Evolutionary conservation across 23 tunicate genomes (phyloP), one percentile per base, ranked within the genome.

Genomic region (Ciona savignyi): DNA sequence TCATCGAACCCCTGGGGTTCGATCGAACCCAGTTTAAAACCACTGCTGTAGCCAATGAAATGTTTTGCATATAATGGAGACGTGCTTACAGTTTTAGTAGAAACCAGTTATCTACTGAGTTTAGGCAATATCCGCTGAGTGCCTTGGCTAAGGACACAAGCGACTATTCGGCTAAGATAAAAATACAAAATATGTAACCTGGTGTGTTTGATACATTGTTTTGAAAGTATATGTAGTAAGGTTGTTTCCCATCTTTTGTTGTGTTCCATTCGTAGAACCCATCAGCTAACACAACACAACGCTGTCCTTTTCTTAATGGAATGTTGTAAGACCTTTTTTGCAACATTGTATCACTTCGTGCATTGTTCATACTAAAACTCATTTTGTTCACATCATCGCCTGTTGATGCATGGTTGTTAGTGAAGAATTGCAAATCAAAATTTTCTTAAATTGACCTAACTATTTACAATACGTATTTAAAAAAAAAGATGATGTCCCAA

Each of bases 261-360:
- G 80, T 76, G 26, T 91, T 85, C 97, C 97, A 91, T 71, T 91
- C 97, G 71, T 91, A 91, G 80, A 85, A 91, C 11, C 97, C 97
- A 60, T 91, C 97, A 64, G 86, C 91, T 29, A 91, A 61, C 49
- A 91, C 83, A 25, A 85, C 97, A 74, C 97, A 91, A 29, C 97
- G 81, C 72, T 91, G 97, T 3, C 97, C 97, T 51, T 91, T 91
- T 35, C 74, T 48, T 25, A 91, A 32, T 3, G 97, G 97, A 30
- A 35, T 56, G 33, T 71, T 85, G 79, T 91, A 91, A 0, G 97
- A 91, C 27, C 48, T 61, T 70, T 91, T 91, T 51, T 72, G 72
- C 51, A 91, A 51, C 81, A 91, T 78, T 28, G 97, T 79, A 34
- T 91, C 97, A 61, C 92, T 85, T 49, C 97, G 51, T 26, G 97